A percentile compares a stretch with the other conserved stretches of the same genome.
These are phyloP conservation scores for Danio jaintianensis DNA, from an alignment of 2,797 vertebrate genomes.

Conservation along the genomic window DNA sequence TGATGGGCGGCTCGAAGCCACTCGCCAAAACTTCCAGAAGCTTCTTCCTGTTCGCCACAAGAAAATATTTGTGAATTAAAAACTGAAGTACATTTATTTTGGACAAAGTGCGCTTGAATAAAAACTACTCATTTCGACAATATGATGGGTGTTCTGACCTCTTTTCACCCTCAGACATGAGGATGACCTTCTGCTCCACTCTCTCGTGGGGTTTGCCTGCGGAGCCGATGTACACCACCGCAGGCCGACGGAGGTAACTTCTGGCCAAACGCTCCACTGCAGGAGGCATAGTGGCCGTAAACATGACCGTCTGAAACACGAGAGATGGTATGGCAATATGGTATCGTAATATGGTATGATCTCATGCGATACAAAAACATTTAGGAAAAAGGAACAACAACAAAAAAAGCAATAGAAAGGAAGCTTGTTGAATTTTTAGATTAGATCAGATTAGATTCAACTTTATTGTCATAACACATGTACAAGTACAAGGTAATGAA, in stretches of 20 bases:
- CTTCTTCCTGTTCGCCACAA: conserved; percentile 86
- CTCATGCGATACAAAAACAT: not conserved
- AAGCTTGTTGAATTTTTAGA: too few relatives aligned
- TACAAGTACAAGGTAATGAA: too few relatives aligned
- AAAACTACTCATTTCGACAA: not conserved
- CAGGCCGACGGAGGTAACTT: conserved; percentile 93
- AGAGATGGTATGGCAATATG: too few relatives aligned
- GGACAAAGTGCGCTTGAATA: not conserved
- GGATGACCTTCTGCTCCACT: conserved; percentile 97
- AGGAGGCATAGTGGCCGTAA: conserved; percentile 97
- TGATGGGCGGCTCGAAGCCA: conserved; percentile 97
- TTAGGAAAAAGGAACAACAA: too few relatives aligned
- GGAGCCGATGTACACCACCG: conserved; percentile 98
- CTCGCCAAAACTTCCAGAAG: conserved; percentile 90
- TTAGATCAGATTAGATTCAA: too few relatives aligned
- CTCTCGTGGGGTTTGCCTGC: conserved; percentile 98
- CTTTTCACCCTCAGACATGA: conserved; percentile 97
- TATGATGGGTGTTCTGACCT: conserved; percentile 75
- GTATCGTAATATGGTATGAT: too few relatives aligned
- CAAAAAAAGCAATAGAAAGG: not conserved
- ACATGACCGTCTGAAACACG: conserved; percentile 92
- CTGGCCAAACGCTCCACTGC: conserved; percentile 94
- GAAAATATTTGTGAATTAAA: not conserved
- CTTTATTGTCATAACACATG: too few relatives aligned
- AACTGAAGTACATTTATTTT: not conserved